Conservation (phyloP, 1,140 invertebrate species). For the Drosophila kepulauana region DNA sequence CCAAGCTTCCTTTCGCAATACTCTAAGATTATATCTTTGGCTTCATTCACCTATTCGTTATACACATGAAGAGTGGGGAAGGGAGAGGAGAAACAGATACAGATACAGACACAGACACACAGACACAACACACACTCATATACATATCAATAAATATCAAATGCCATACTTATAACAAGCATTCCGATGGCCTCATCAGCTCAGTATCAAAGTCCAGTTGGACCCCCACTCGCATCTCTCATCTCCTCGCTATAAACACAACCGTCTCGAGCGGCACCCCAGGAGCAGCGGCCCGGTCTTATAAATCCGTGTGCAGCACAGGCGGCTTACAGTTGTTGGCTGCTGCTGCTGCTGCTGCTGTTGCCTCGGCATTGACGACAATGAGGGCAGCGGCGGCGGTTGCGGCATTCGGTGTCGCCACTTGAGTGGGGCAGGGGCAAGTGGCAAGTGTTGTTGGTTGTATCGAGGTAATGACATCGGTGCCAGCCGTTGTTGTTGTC, state of each 20-base stretch:
- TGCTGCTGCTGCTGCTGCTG: constrained; percentile 6
- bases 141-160: constrained; percentile 60
- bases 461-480: constrained; percentile 60
- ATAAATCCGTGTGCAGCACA: constrained; percentile 82
- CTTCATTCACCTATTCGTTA: constrained; percentile 15
- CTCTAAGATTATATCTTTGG: constrained; percentile 65
- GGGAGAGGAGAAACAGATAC: no score
- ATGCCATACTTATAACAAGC: constrained; percentile 53
- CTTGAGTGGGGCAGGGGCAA: constrained; percentile 7
- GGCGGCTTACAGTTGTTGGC: constrained; percentile 70
- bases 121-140: background rate
- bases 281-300: constrained; percentile 55
- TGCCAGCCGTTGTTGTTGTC: constrained; percentile 67
- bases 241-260: constrained; percentile 72
- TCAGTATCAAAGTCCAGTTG: background rate
- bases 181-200: constrained; percentile 48
- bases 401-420: background rate
- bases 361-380: constrained; percentile 64
- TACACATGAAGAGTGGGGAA: constrained; percentile 15
- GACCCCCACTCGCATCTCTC: constrained; percentile 39
- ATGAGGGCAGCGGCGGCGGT: constrained; percentile 40
- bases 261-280: constrained; percentile 72
- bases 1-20: constrained; percentile 34
- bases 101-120: no score
- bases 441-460: constrained; percentile 34